phyloP scores from a whole-genome alignment of 2,113 vertebrate species.

The Takifugu flavidus region DNA sequence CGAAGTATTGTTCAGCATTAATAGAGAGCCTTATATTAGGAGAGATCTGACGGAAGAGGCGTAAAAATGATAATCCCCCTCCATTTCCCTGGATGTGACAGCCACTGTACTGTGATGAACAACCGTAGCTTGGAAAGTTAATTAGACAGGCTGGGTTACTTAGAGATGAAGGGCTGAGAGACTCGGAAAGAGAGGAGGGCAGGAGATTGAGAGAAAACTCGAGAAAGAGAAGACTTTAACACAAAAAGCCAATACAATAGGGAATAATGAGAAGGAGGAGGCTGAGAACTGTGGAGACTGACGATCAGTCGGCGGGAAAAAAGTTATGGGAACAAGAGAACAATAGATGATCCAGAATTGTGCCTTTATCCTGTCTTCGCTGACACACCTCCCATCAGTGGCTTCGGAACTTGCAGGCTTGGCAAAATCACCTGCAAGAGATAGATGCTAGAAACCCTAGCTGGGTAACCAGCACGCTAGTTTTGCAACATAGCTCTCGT shows the following conservation, averaged over 20 bases:
- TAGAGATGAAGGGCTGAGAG: slow-evolving; percentile 57
- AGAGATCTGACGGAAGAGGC: slow-evolving; percentile 42
- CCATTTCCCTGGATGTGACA: slow-evolving; percentile 62
- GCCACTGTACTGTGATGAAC: slow-evolving; percentile 68
- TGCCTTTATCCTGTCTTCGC: no score
- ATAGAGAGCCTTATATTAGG: slow-evolving; percentile 35
- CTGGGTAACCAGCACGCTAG: no score
- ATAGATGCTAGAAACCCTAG: no score
- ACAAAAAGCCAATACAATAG: slow-evolving; percentile 19
- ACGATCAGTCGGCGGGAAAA: background rate
- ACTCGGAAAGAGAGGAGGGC: slow-evolving; percentile 17
- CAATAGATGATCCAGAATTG: no score
- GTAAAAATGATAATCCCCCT: slow-evolving; percentile 48
- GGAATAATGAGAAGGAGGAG: slow-evolving; percentile 8
- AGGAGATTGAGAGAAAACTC: slow-evolving; percentile 7
- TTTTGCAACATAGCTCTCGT: no score
- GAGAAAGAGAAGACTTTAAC: background rate
- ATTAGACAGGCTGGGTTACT: slow-evolving; percentile 75
- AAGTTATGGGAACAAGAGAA: background rate
- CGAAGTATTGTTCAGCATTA: slow-evolving; percentile 45
- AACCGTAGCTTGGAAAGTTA: slow-evolving; percentile 72
- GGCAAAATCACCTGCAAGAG: no score
- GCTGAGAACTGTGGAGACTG: background rate
- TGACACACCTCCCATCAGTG: no score
- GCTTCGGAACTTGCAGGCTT: no score